Evolutionary conservation across 1,140 invertebrate species (phyloP), one percentile per base, ranked within the genome.

Genomic region (Carcinoscorpius rotundicauda): DNA sequence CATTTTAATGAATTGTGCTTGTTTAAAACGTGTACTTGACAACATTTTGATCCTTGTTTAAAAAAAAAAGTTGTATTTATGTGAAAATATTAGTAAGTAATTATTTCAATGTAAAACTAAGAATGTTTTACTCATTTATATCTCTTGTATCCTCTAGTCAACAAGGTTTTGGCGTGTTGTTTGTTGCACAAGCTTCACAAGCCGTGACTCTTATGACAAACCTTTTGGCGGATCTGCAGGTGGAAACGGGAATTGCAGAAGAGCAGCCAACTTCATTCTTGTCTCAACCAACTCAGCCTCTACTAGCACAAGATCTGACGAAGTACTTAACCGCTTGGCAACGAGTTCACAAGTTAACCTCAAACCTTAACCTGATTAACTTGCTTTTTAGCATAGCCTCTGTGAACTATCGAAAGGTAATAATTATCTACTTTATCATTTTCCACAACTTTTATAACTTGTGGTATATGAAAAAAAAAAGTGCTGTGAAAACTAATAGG

Each of bases 321-420:
- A 81, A 80, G 29, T 60, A 82, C 5, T 82, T 82, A 64, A 82
- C 83, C 53, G 86, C 86, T 6, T 79, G 85, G 63, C 83, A 87
- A 71, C 76, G 88, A 68, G 81, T 86, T 0, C 82, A 83, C 3
- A 81, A 83, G 10, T 79, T 89, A 57, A 79, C 87, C 55, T 78
- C 80, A 65, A 81, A 84, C 51, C 81, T 87, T 49, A 83, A 85
- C 58, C 73, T 90, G 4, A 87, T 85, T 74, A 86, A 93, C 77
- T 78, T 96, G 3, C 77, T 96, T 5, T 91, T 93, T 69, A 89
- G 89, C 68, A 74, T 96, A 55, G 88, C 91, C 5, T 88, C 89
- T 4, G 87, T 93, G 49, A 87, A 88, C 69, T 94, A 94, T 76
- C 83, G 89, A 74, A 95, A 93, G 81, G 84, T 68, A 65, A 55